Conservation (phyloP, 92 coral and sea anemone species). For the Pocillopora meandrina region DNA sequence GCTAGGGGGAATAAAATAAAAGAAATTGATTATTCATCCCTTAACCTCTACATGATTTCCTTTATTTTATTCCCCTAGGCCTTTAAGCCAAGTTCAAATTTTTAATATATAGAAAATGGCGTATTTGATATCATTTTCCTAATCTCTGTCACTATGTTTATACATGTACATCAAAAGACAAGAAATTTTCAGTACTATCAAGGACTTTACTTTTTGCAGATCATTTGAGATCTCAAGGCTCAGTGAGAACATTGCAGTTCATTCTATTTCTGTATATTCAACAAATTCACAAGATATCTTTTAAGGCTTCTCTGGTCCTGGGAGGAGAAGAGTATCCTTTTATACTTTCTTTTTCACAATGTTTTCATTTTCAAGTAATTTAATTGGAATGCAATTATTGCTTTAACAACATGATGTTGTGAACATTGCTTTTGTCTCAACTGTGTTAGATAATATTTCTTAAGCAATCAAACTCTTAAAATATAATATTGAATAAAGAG, state of each 20-base stretch:
- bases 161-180: no score
- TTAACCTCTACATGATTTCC: neutral
- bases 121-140: no score
- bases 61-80: neutral
- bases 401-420: neutral
- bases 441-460: no score
- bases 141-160: no score
- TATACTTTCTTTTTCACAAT: neutral
- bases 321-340: conserved; percentile 99
- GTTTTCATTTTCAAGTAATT: neutral
- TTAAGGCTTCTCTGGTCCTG: conserved; percentile 84
- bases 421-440: no score
- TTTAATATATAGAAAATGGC: no score
- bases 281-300: conserved; percentile 96
- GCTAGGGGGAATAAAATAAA: no score
- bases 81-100: no score
- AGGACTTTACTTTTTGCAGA: conserved; percentile 49
- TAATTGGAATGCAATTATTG: neutral
- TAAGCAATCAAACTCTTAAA: no score
- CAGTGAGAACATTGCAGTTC: conserved; percentile 84
- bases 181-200: no score
- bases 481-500: no score
- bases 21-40: no score
- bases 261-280: conserved; percentile 91
- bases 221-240: conserved; percentile 69